Evolutionary conservation across 2,113 vertebrate genomes (phyloP).

Genomic region (Ptyas mucosa): DNA sequence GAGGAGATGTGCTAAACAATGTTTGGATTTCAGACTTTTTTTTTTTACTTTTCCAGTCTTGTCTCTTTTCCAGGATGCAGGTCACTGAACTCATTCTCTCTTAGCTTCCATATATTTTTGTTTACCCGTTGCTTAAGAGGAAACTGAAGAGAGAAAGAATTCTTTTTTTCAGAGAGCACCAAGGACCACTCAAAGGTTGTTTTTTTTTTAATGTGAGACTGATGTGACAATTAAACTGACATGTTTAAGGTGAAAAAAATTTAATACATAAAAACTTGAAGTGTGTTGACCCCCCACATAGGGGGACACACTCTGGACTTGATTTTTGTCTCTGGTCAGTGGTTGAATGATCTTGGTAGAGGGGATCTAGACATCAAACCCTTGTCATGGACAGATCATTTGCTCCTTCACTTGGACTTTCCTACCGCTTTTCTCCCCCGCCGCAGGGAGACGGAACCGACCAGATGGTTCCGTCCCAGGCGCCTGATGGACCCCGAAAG

Average conservation of each 20-base stretch:
- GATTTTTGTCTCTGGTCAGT: too few species aligned
- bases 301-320: too few species aligned
- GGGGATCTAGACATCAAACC: too few species aligned
- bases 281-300: too few species aligned
- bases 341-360: too few species aligned
- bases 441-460: too few species aligned
- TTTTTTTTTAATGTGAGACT: neutral
- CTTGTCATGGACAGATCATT: too few species aligned
- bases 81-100: constrained; percentile 36
- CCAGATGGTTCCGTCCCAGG: too few species aligned
- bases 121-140: constrained; percentile 14
- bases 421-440: too few species aligned
- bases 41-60: constrained; percentile 26
- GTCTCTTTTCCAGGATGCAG: constrained; percentile 35
- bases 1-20: neutral
- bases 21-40: neutral
- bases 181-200: neutral
- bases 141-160: constrained; percentile 1
- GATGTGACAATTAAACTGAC: neutral
- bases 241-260: neutral
- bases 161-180: neutral
- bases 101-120: constrained; percentile 17
- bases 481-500: too few species aligned
- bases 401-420: too few species aligned
- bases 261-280: neutral